phyloP scores from a whole-genome alignment of 1,140 invertebrate genomes.

The Cephus cinctus region DNA sequence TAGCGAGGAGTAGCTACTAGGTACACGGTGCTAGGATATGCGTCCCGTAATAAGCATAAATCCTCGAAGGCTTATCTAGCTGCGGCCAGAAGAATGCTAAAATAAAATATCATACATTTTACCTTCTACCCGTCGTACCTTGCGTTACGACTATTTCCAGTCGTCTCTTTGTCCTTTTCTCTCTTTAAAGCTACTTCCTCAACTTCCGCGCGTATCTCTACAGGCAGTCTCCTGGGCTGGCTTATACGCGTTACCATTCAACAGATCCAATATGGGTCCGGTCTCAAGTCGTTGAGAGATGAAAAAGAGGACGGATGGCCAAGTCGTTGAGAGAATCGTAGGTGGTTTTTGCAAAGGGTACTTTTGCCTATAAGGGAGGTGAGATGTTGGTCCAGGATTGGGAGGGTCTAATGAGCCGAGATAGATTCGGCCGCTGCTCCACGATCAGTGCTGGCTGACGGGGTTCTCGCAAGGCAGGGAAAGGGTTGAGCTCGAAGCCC shows the following conservation, averaged over 20 bases:
- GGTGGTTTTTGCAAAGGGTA: too few species aligned
- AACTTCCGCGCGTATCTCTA: too few species aligned
- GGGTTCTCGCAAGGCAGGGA: constrained; percentile 25
- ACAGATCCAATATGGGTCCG: too few species aligned
- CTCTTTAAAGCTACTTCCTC: too few species aligned
- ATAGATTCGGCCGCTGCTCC: constrained; percentile 33
- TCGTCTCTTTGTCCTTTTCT: too few species aligned
- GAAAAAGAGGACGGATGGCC: too few species aligned
- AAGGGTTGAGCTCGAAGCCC: constrained; percentile 51
- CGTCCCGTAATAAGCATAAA: constrained; percentile 56
- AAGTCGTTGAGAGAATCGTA: too few species aligned
- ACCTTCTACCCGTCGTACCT: constrained; percentile 38
- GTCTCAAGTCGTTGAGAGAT: too few species aligned
- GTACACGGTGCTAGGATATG: constrained; percentile 24
- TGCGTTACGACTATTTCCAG: too few species aligned
- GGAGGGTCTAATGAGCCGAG: constrained; percentile 46
- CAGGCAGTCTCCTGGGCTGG: too few species aligned
- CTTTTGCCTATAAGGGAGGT: constrained; percentile 7
- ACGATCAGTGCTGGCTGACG: constrained; percentile 19
- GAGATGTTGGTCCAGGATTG: constrained; percentile 37
- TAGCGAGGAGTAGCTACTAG: constrained; percentile 30
- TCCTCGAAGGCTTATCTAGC: constrained; percentile 55
- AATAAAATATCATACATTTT: constrained; percentile 56
- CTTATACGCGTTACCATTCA: too few species aligned
- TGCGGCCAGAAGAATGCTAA: constrained; percentile 52